Evolutionary conservation across 2,797 vertebrate species (phyloP), one percentile per base, ranked within the genome.

Genomic region (Pteropus rufus): DNA sequence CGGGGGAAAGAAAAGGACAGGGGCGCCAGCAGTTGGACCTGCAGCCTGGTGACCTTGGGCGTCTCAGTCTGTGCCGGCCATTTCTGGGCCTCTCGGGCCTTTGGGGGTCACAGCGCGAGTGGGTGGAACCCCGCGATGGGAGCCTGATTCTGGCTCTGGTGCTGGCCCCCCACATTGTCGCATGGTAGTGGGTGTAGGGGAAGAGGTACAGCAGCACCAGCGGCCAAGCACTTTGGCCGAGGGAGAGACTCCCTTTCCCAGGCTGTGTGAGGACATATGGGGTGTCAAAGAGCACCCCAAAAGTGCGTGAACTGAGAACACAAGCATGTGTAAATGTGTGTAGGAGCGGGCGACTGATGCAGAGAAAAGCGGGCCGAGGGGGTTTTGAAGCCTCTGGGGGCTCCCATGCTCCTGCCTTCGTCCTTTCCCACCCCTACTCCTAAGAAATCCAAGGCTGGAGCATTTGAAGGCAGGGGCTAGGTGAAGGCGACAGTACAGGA

Each of bases 91-190:
- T 36, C 72, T 79, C 41, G 14, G 34, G 44, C n/a, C 19, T 3
- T 5, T 5, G 72, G 60, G 15, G 36, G 54, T 34, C 23, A 23
- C 73, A 79, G 41, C 41, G 29, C 0, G 1, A 52, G 2, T 3
- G n/a, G 58, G 34, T 7, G 0, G 34, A 36, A 9, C 6, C 10
- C 10, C 62, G 36, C 4, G 29, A 12, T 85, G 49, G 54, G n/a
- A 67, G 26, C 8, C 36, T 8, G 19, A 39, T 14, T 34, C 52
- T 34, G 58, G 36, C n/a, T 67, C 34, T 75, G 36, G 12, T 34
- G 5, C 1, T 2, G 46, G 56, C 31, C 2, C 2, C 19, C 12
- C 64, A 24, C 14, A 10, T 23, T 0, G 0, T 14, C 7, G 10
- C 15, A 1, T 56, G 21, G 19, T 9, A 26, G 7, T 31, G 36